Percentiles rank a stretch among this genome's conserved stretches.
phyloP scores from a whole-genome alignment of 1,140 invertebrate species.

The Odontomachus brunneus region DNA sequence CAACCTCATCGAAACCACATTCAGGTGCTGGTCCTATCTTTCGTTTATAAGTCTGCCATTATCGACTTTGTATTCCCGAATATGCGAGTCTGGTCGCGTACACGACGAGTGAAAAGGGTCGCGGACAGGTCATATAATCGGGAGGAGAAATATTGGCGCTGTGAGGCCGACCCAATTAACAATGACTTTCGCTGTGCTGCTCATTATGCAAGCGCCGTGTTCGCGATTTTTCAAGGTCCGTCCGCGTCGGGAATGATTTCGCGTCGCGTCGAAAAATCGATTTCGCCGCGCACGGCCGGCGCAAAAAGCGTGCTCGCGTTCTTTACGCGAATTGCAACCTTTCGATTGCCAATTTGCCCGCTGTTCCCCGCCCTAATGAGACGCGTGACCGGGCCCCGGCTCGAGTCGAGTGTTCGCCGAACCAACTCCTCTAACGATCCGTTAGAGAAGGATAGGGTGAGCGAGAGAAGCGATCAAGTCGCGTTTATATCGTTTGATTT shows the following conservation, averaged over 20 bases:
- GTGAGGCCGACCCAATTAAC: constrained; percentile 12
- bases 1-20: too few relatives aligned
- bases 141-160: not conserved
- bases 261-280: not conserved
- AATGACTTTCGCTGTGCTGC: constrained; percentile 18
- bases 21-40: too few relatives aligned
- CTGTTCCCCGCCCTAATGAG: constrained; percentile 54
- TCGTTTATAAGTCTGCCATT: too few relatives aligned
- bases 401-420: constrained; percentile 12
- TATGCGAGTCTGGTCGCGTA: too few relatives aligned
- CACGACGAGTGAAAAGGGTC: too few relatives aligned
- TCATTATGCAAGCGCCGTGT: constrained; percentile 27
- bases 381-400: constrained; percentile 29
- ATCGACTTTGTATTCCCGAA: too few relatives aligned
- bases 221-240: constrained; percentile 42
- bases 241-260: not conserved
- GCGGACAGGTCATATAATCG: not conserved
- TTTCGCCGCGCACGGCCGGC: not conserved
- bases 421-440: constrained; percentile 47
- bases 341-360: constrained; percentile 37
- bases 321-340: not conserved
- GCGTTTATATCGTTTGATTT: not conserved
- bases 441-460: too few relatives aligned
- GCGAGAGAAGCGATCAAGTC: constrained; percentile 16
- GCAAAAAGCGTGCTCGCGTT: not conserved